Evolutionary conservation across 2,888 invertebrate species (phyloP).

Genomic region (Neria commutata): DNA sequence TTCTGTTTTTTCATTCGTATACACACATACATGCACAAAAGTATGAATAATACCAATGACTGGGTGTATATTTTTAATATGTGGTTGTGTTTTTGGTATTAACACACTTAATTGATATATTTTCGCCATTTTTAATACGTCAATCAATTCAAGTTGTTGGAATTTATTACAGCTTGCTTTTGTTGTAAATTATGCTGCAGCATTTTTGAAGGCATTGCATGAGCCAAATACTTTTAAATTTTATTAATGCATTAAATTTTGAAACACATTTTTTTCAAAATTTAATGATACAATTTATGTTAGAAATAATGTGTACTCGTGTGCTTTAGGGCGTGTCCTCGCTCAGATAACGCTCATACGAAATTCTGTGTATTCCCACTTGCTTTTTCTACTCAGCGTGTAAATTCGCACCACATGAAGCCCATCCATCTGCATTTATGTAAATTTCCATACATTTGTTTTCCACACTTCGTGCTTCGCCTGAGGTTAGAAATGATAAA

Average conservation of each 20-base stretch:
- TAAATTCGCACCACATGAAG: neutral
- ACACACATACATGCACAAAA: slow-evolving; percentile 2
- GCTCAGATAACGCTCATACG: too few species aligned
- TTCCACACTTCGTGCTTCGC: slow-evolving; percentile 46
- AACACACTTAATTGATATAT: slow-evolving; percentile 58
- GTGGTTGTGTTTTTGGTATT: slow-evolving; percentile 51
- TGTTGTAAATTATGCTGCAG: too few species aligned
- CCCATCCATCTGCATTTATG: slow-evolving; percentile 33
- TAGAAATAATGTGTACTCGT: neutral
- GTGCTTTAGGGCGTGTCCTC: neutral
- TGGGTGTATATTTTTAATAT: slow-evolving; percentile 55
- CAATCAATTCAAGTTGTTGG: slow-evolving; percentile 57
- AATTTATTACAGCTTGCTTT: too few species aligned
- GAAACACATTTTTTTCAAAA: too few species aligned
- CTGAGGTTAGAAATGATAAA: slow-evolving; percentile 52
- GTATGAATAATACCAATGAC: too few species aligned
- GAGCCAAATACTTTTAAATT: too few species aligned
- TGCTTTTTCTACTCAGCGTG: neutral
- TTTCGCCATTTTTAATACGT: slow-evolving; percentile 55
- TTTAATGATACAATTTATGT: neutral
- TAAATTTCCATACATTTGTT: slow-evolving; percentile 52
- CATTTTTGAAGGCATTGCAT: too few species aligned
- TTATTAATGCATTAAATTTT: too few species aligned
- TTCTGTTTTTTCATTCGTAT: slow-evolving; percentile 17
- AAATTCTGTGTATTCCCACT: neutral